phyloP scores from a whole-genome alignment of 2,113 vertebrate species.

The Gasterosteus aculeatus region DNA sequence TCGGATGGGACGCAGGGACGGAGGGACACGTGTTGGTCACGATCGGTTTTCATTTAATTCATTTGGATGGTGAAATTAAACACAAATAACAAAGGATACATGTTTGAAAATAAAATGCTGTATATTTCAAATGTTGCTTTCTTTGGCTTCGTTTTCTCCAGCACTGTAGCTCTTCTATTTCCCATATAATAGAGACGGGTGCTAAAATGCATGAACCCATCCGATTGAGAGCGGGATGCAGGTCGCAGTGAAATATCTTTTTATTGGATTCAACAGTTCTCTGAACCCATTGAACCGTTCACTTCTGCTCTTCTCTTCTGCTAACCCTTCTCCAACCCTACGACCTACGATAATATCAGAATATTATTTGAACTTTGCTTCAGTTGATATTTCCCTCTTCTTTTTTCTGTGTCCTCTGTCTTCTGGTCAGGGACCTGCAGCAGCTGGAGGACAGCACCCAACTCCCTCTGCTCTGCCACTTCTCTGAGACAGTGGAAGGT shows the following conservation, averaged over 20 bases:
- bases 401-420: constrained; percentile 11
- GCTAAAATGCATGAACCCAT: neutral
- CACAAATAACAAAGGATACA: neutral
- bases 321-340: neutral
- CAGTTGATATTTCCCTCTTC: neutral
- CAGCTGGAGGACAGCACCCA: constrained; percentile 97
- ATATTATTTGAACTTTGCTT: neutral
- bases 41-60: neutral
- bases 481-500: constrained; percentile 96
- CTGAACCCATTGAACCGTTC: neutral
- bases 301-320: neutral
- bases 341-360: neutral
- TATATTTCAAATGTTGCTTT: neutral
- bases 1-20: constrained; percentile 39
- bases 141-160: neutral
- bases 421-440: constrained; percentile 90
- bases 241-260: neutral
- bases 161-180: neutral
- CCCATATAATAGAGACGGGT: neutral
- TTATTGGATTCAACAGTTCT: neutral
- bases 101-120: neutral
- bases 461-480: constrained; percentile 93
- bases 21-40: neutral
- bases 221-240: neutral
- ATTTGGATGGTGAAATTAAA: neutral